phyloP scores from a whole-genome alignment of 2,888 invertebrate genomes.

The Petrophora chlorosata region DNA sequence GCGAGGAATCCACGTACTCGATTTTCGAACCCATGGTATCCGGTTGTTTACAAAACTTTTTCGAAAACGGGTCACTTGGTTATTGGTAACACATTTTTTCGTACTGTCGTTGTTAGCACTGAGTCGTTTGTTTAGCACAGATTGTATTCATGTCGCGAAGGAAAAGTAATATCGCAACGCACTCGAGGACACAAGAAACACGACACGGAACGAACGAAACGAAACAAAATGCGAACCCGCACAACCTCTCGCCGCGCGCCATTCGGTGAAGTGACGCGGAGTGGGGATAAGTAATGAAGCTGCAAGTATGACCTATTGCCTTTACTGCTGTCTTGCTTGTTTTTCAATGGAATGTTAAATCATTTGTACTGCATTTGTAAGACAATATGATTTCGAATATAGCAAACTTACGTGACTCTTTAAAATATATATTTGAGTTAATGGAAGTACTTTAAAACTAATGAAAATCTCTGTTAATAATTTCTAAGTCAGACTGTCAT shows the following conservation, averaged over 20 bases:
- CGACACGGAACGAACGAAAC: constrained; percentile 59
- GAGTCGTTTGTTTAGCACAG: constrained; percentile 46
- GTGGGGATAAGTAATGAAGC: constrained; percentile 75
- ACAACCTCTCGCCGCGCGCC: constrained; percentile 74
- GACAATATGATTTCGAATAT: too few species aligned
- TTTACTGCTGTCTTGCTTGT: constrained; percentile 33
- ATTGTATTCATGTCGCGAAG: constrained; percentile 61
- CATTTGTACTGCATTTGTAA: too few species aligned
- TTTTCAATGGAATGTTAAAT: constrained; percentile 15
- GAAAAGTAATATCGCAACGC: constrained; percentile 46
- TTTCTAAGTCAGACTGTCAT: too few species aligned
- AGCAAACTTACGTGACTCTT: too few species aligned
- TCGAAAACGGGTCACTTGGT: constrained; percentile 42
- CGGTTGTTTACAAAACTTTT: constrained; percentile 57
- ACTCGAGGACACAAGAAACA: constrained; percentile 70
- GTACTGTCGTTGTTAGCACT: constrained; percentile 34
- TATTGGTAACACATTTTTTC: constrained; percentile 56
- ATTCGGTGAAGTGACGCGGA: constrained; percentile 58
- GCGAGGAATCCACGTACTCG: constrained; percentile 95
- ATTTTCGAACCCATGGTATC: constrained; percentile 93
- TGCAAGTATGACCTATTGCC: constrained; percentile 65
- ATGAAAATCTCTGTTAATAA: too few species aligned
- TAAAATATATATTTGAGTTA: too few species aligned
- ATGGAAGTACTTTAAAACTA: too few species aligned
- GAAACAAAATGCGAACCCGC: constrained; percentile 52